These are phyloP conservation scores for Drosophila neotestacea DNA, from an alignment of 2,888 invertebrate species.

Conservation along the genomic window DNA sequence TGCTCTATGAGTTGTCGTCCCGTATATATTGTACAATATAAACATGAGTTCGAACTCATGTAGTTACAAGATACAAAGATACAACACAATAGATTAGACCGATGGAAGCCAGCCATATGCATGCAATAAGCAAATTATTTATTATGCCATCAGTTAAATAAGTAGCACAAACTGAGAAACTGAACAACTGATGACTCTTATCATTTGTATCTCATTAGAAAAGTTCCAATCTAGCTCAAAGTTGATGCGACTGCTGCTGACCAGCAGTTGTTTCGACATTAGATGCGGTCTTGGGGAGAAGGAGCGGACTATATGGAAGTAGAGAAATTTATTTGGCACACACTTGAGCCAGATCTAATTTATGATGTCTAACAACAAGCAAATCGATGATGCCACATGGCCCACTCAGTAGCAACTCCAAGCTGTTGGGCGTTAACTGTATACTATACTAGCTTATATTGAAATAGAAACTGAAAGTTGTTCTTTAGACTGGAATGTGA, in stretches of 20 bases:
- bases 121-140: conserved; percentile 79
- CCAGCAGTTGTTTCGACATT: conserved; percentile 34
- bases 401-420: conserved; percentile 16
- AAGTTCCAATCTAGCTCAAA: conserved; percentile 66
- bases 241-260: conserved; percentile 33
- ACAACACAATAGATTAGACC: conserved; percentile 51
- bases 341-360: conserved; percentile 53
- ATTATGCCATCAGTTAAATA: conserved; percentile 76
- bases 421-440: conserved; percentile 13
- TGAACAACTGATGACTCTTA: conserved; percentile 69
- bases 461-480: background rate
- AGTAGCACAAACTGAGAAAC: conserved; percentile 53
- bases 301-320: background rate
- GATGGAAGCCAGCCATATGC: conserved; percentile 48
- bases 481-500: background rate
- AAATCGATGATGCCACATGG: conserved; percentile 47
- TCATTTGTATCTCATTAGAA: conserved; percentile 78
- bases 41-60: conserved; percentile 12
- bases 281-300: background rate
- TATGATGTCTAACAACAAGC: conserved; percentile 60
- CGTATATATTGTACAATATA: conserved; percentile 37
- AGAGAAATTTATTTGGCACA: conserved; percentile 53
- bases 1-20: conserved; percentile 36
- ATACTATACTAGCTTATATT: conserved; percentile 30
- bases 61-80: conserved; percentile 53